Evolutionary conservation across 2,797 vertebrate genomes (phyloP).

Genomic region (Mus caroli): DNA sequence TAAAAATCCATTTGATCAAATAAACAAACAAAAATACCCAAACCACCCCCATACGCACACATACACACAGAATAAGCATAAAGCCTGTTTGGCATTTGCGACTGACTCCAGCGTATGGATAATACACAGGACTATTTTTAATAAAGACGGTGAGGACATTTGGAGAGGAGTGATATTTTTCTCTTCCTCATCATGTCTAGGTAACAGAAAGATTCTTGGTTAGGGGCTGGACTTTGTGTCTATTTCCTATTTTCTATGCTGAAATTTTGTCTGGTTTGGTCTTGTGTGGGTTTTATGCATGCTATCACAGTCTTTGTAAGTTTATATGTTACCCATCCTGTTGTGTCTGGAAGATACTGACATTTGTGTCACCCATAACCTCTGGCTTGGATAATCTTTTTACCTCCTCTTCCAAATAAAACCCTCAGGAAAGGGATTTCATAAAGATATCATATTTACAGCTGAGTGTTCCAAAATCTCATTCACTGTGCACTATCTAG

Average conservation of each 20-base stretch:
- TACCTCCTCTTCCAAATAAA: background rate
- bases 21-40: background rate
- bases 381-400: background rate
- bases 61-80: background rate
- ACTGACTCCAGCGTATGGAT: background rate
- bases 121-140: background rate
- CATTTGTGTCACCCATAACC: background rate
- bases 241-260: background rate
- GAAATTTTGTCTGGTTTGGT: background rate
- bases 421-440: background rate
- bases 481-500: background rate
- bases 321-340: background rate
- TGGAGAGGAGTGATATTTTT: background rate
- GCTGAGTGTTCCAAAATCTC: background rate
- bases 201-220: background rate
- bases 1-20: background rate
- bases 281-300: background rate
- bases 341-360: background rate
- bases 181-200: background rate
- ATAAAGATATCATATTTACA: background rate
- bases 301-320: background rate
- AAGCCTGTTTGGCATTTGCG: background rate
- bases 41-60: background rate
- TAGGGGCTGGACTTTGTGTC: background rate
- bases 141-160: background rate